Base-by-base conservation (phyloP, 1,140 invertebrate genomes). In the Bombus waltoni region DNA sequence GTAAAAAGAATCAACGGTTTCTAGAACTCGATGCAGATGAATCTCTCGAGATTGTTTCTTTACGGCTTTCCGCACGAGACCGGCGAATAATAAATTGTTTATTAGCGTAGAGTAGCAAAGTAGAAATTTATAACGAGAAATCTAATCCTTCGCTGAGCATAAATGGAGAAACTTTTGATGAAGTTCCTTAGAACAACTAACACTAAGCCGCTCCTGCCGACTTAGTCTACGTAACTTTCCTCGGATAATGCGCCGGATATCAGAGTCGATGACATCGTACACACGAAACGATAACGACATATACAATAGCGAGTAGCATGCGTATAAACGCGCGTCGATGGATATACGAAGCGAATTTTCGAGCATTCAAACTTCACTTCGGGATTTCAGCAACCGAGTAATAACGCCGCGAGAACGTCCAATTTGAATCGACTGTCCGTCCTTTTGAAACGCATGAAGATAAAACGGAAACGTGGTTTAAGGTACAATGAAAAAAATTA, bases 131-230 rank as follows among this genome's bases (percentile, higher is more conserved):
- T 76, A 86, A 86, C 42, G 79, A 82, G 71, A 70, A 82, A 75
- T 75, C 79, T 86, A 86, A 82, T 86, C 84, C 78, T 10, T 74
- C 81, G n/a, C 47, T 40, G 42, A 35, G 78, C n/a, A 76, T 53
- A 71, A 79, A 84, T 84, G 66, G 40, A 66, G 82, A 84, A 84
- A 84, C 75, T 84, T 84, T 84, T 84, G 82, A 84, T 84, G 83
- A 85, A 80, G 78, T 85, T 73, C 25, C 70, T 84, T 85, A 70
- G 62, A 85, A 81, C 81, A 81, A 85, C 78, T 70, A 32, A 81
- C 70, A 70, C 68, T 81, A 85, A 85, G 59, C 68, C 47, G 47
- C 59, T 8, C 1, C 57, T n/a, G 53, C 13, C 70, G 32, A 70
- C 70, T 81, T 80, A 73, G 59, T 44, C 78, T 40, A 4, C 22